These are phyloP conservation scores for Peromyscus polionotus DNA, from an alignment of 2,113 vertebrate species.

Conservation along the genomic window DNA sequence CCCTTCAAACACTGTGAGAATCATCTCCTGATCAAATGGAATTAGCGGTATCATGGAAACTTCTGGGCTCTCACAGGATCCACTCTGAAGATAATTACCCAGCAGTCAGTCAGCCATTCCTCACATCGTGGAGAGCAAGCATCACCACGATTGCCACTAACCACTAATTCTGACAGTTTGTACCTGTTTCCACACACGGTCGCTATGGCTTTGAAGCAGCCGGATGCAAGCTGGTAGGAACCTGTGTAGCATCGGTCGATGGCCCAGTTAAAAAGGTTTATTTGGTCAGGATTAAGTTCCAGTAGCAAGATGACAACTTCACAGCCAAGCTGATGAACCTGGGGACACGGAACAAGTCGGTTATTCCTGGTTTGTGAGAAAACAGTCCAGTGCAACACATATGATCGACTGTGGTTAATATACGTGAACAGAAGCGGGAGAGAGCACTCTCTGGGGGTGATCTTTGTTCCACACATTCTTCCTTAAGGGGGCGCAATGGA, in stretches of 20 bases:
- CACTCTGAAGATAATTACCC: background rate
- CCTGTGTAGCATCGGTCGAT: slow-evolving; percentile 99
- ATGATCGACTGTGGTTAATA: background rate
- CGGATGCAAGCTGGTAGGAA: slow-evolving; percentile 97
- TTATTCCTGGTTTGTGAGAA: background rate
- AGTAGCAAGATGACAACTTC: slow-evolving; percentile 97
- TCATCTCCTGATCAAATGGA: background rate
- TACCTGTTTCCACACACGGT: slow-evolving; percentile 99
- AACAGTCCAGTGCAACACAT: background rate
- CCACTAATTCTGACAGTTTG: background rate
- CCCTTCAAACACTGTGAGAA: background rate
- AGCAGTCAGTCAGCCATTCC: background rate
- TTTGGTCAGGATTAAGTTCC: slow-evolving; percentile 98
- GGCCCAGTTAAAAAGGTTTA: slow-evolving; percentile 99
- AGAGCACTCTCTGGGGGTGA: background rate
- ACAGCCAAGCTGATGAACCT: slow-evolving; percentile 98
- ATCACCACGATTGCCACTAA: too few species aligned
- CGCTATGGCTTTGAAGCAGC: slow-evolving; percentile 99
- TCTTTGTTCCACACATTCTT: background rate
- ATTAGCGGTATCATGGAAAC: background rate
- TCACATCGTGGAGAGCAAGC: background rate
- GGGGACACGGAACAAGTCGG: slow-evolving; percentile 56
- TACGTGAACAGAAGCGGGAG: background rate
- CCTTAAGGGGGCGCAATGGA: background rate
- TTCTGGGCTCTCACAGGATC: slow-evolving; percentile 1